Evolutionary conservation across 2,113 vertebrate species (phyloP), one percentile per base, ranked within the genome.

Genomic region (Hemicordylus capensis): DNA sequence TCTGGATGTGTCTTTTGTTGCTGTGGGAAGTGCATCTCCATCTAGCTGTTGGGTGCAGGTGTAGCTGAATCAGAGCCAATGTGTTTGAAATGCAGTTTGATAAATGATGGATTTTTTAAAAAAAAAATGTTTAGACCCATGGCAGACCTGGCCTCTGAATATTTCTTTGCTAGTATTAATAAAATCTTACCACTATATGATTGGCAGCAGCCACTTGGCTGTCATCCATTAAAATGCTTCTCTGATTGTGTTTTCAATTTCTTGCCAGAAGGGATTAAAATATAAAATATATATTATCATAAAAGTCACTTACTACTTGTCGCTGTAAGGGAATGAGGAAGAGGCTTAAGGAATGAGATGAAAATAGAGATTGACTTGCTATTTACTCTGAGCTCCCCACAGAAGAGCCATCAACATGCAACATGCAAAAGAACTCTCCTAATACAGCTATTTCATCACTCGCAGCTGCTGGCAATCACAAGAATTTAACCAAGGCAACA

Each of bases 301-400:
- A 67, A 20, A 31, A 8, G 0, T 31, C 64, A 34, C 7, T 51
- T 24, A 20, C 24, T 81, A 3, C n/a, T n/a, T 15, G 19, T n/a
- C 84, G 6, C 51, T 88, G 28, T 79, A 80, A 76, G 46, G 51
- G 85, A 34, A 78, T 56, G 22, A 70, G 6, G 46, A 4, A 1
- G 15, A 78, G 44, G 28, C 14, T 83, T 79, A 78, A 1, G 2
- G 74, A 81, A 1, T 0, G 1, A 20, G 48, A 74, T 2, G 0
- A 24, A 86, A 78, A 10, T 39, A 26, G 19, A 80, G 59, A 66
- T 63, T 26, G 74, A 67, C 87, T n/a, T 79, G 72, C 76, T 83
- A 51, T 67, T 83, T 56, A 19, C 26, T 77, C 37, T 67, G 8
- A 39, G 56, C 26, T 72, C 5, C 10, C 72, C 22, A 1, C 34